Percentiles rank a stretch among this genome's conserved stretches.
Conservation (phyloP, 2,797 vertebrate genomes). For the Acanthurus tractus region DNA sequence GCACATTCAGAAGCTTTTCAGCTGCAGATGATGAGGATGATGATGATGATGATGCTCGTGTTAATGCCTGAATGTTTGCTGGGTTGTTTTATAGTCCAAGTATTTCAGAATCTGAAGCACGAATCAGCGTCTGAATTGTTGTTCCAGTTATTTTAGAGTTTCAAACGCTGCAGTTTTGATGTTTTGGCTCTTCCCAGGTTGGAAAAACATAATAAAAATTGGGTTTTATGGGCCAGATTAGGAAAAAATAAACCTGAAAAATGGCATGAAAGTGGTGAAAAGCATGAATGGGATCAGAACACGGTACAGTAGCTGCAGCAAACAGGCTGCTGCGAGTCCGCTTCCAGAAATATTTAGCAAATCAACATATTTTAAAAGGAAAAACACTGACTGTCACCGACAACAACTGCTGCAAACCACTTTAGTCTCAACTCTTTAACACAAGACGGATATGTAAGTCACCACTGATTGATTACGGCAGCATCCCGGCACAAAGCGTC, state of each 20-base stretch:
- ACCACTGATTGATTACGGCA: not conserved
- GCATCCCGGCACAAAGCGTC: not conserved
- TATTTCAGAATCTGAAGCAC: not conserved
- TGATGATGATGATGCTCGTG: too few relatives aligned
- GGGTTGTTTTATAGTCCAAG: not conserved
- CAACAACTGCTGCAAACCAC: not conserved
- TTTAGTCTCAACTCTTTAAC: not conserved
- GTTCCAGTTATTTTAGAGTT: not conserved
- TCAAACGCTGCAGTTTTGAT: not conserved
- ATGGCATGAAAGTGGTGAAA: not conserved
- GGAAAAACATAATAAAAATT: not conserved
- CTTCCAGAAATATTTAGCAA: too few relatives aligned
- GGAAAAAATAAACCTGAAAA: too few relatives aligned
- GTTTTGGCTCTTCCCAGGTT: not conserved
- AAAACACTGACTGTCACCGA: not conserved
- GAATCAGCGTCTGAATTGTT: too few relatives aligned
- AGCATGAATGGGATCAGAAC: not conserved
- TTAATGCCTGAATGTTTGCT: too few relatives aligned
- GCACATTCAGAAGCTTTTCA: not conserved
- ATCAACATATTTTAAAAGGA: not conserved
- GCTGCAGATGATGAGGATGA: not conserved
- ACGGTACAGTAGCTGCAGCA: too few relatives aligned
- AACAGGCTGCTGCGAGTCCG: too few relatives aligned
- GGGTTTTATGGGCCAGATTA: not conserved
- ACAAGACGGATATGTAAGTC: not conserved